These are phyloP conservation scores for Polydrusus cervinus DNA, from an alignment of 2,888 invertebrate genomes.

Conservation along the genomic window DNA sequence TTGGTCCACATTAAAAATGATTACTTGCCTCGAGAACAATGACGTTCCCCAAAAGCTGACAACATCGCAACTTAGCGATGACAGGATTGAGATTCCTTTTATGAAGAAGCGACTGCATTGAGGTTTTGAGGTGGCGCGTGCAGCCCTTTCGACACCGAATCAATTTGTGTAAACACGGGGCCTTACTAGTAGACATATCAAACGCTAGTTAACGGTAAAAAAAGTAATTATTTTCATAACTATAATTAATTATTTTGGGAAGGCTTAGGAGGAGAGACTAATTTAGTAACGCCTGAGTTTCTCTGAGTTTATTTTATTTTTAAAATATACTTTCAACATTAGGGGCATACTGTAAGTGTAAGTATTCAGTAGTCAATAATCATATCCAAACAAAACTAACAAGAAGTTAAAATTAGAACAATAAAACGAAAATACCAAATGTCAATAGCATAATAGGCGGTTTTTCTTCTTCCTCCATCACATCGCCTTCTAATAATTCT, in stretches of 20 bases:
- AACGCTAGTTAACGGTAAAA: constrained; percentile 12
- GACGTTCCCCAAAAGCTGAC: background rate
- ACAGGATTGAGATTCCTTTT: constrained; percentile 39
- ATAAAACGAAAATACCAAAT: background rate
- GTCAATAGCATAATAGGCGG: background rate
- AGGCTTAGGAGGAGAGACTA: too few species aligned
- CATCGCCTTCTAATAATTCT: constrained; percentile 1
- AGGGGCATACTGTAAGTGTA: too few species aligned
- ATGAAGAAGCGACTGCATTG: constrained; percentile 44
- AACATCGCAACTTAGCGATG: constrained; percentile 22
- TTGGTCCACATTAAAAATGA: too few species aligned
- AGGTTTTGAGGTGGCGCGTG: constrained; percentile 47
- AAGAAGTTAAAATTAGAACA: background rate
- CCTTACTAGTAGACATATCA: constrained; percentile 27
- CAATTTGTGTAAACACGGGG: constrained; percentile 44
- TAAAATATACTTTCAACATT: too few species aligned
- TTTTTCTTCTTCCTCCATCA: background rate
- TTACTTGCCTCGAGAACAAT: too few species aligned
- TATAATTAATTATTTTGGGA: background rate
- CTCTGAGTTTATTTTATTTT: too few species aligned
- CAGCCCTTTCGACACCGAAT: constrained; percentile 44
- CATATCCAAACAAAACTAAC: too few species aligned
- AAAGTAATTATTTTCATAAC: background rate
- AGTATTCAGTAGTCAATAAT: too few species aligned
- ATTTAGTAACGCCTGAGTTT: too few species aligned